Percentiles rank a stretch among this genome's conserved stretches.
phyloP scores from a whole-genome alignment of 2,113 vertebrate species.

The Lepisosteus oculatus region DNA sequence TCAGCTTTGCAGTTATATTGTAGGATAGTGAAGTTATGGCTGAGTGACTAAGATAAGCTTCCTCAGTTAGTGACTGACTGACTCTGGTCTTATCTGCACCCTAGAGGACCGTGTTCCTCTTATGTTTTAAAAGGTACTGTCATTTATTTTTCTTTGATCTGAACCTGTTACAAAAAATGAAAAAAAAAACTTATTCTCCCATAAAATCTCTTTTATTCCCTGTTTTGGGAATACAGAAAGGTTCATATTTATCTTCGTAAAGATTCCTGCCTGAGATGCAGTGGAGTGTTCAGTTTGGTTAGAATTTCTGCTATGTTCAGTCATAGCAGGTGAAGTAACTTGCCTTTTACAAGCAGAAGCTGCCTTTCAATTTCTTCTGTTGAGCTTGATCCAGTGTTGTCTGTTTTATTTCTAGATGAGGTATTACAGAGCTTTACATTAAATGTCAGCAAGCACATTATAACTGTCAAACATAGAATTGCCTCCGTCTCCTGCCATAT shows the following conservation, averaged over 20 bases:
- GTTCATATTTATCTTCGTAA: background rate
- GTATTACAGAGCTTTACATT: too few relatives aligned
- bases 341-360: too few relatives aligned
- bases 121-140: constrained; percentile 20
- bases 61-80: constrained; percentile 19
- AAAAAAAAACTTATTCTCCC: background rate
- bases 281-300: background rate
- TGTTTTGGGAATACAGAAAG: constrained; percentile 3
- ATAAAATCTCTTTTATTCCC: constrained; percentile 6
- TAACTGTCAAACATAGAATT: too few relatives aligned
- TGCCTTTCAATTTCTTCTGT: too few relatives aligned
- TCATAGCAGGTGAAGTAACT: too few relatives aligned
- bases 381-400: too few relatives aligned
- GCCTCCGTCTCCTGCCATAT: too few relatives aligned
- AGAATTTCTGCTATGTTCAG: too few relatives aligned
- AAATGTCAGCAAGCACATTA: too few relatives aligned
- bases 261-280: background rate
- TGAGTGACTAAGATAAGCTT: constrained; percentile 30
- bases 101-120: constrained; percentile 18
- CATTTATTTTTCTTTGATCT: constrained; percentile 10
- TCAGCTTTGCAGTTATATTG: background rate
- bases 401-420: too few relatives aligned
- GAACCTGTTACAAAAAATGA: constrained; percentile 7
- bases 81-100: constrained; percentile 18
- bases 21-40: constrained; percentile 17